phyloP scores from a whole-genome alignment of 30 jellyfish, hydroid and myxozoan genomes.

The Pelagia noctiluca region DNA sequence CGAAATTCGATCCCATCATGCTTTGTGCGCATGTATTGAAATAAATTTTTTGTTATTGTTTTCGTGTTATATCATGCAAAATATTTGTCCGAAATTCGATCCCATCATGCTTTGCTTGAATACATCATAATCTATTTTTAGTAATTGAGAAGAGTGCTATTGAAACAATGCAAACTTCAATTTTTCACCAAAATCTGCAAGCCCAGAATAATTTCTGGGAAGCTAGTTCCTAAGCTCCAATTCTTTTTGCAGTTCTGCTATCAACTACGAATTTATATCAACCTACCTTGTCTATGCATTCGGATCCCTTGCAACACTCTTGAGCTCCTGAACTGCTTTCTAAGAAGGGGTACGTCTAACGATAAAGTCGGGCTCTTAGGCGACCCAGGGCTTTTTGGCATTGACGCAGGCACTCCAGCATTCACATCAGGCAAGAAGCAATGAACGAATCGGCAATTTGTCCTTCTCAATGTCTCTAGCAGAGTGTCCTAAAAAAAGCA shows the following conservation, averaged over 20 bases:
- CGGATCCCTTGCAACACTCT: conserved; percentile 88
- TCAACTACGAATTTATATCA: not conserved
- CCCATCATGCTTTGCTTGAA: too few species aligned
- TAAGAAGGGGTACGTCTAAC: conserved; percentile 79
- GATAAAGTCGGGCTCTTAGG: conserved; percentile 40
- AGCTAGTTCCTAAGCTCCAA: too few species aligned
- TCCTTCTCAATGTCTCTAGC: conserved; percentile 86
- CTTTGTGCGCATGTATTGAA: too few species aligned
- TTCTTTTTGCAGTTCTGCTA: not conserved
- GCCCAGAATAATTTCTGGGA: too few species aligned
- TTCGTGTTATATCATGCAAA: too few species aligned
- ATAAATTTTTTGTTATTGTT: too few species aligned
- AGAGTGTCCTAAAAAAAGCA: conserved; percentile 78
- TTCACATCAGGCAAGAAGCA: conserved; percentile 90
- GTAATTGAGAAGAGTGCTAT: too few species aligned
- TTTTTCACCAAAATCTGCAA: too few species aligned
- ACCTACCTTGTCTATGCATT: conserved; percentile 91
- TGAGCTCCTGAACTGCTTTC: conserved; percentile 95
- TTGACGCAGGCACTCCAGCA: conserved; percentile 79
- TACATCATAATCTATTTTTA: too few species aligned
- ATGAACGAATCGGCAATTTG: conserved; percentile 87
- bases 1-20: too few species aligned
- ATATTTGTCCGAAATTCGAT: too few species aligned
- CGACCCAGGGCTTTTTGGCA: conserved; percentile 48
- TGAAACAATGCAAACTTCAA: too few species aligned